Evolutionary conservation across 2,113 vertebrate genomes (phyloP), one percentile per base, ranked within the genome.

Genomic region (Oncorhynchus masou): DNA sequence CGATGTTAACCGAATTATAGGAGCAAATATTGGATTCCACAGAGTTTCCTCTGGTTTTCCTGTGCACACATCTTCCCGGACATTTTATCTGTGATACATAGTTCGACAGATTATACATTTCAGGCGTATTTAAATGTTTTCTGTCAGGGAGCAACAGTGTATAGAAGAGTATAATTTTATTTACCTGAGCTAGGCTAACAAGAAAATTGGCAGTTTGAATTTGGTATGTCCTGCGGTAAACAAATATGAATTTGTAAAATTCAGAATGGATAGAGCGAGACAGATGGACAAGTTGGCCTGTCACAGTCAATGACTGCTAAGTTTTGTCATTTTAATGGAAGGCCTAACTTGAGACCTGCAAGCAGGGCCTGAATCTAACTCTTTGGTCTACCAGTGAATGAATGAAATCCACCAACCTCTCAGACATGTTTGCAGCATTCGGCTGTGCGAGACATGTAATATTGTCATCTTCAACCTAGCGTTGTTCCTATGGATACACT

Each of bases 1-100:
- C 84, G 80, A 87, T 91, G 90, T 92, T 92, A 81, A 89, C 84
- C 68, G 54, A 90, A 91, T 91, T 90, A 90, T 79, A 74, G 71
- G 62, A 85, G 86, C 84, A 91, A 91, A 93, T 89, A 92, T 87
- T 90, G 86, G 82, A 85, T 83, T 74, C 74, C 82, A 86, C 51
- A 69, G 73, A 70, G 86, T 87, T 90, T 90, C 85, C 89, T 86
- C 68, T 90, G 81, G 85, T 88, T 87, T 87, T 22, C 68, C 75
- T 82, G 73, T 64, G 9, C 80, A 77, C 81, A 84, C 54, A 75
- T 19, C 70, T 80, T 82, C 84, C 66, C 66, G 71, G 83, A 76
- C 78, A 70, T 85, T 85, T 87, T 80, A 82, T 76, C 74, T 11
- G 80, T 74, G 83, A 89, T 88, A 88, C 89, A 91, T 87, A 83